Conservation (phyloP, 2,113 vertebrate genomes). For the Chunga burmeisteri region DNA sequence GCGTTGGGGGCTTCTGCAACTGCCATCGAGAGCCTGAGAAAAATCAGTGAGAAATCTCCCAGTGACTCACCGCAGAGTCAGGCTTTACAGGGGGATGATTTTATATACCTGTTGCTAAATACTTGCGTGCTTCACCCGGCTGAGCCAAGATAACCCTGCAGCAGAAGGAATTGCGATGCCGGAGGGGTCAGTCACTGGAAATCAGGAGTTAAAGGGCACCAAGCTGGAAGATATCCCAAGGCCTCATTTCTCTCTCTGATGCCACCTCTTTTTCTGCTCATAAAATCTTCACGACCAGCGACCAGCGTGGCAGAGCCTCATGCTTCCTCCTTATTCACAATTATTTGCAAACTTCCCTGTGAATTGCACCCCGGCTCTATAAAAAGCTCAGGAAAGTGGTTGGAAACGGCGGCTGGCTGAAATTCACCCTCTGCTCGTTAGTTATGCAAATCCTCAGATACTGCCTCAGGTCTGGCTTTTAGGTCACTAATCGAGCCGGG, state of each 20-base stretch:
- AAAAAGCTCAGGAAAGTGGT: conserved; percentile 46
- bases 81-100: neutral
- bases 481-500: conserved; percentile 15
- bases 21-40: neutral
- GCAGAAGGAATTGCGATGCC: neutral
- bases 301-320: conserved; percentile 8
- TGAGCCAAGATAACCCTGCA: neutral
- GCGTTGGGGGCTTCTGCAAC: neutral
- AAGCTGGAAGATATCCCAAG: neutral
- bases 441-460: conserved; percentile 43
- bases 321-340: conserved; percentile 41
- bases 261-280: conserved; percentile 22
- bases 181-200: neutral
- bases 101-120: neutral
- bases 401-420: neutral
- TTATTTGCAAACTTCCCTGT: conserved; percentile 56
- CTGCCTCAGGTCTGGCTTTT: conserved; percentile 2
- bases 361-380: conserved; percentile 51
- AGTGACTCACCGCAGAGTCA: neutral
- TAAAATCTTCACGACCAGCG: conserved; percentile 28
- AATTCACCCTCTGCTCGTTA: conserved; percentile 37
- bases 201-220: neutral
- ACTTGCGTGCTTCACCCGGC: neutral
- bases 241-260: neutral
- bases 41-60: neutral